Evolutionary conservation across 2,797 vertebrate genomes (phyloP).

Genomic region (Acestrorhynchus altus): DNA sequence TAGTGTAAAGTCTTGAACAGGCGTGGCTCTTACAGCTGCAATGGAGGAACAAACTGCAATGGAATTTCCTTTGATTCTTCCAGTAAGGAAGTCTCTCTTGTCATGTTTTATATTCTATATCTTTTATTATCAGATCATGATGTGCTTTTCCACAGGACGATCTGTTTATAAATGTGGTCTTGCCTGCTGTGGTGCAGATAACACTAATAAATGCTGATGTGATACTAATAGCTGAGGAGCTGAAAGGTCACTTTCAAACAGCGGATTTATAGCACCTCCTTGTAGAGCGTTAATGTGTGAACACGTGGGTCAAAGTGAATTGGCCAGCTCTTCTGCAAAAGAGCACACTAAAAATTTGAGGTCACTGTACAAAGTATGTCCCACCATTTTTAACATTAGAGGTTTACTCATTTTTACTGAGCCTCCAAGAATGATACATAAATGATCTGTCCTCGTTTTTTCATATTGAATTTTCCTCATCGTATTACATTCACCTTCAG

Average conservation of each 20-base stretch:
- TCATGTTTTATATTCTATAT: constrained; percentile 11
- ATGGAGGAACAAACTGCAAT: background rate
- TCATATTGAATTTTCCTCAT: too few relatives aligned
- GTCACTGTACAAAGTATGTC: too few relatives aligned
- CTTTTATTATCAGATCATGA: constrained; percentile 17
- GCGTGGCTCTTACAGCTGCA: too few relatives aligned
- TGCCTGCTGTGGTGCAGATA: constrained; percentile 14
- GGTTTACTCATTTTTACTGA: too few relatives aligned
- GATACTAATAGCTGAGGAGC: constrained; percentile 38
- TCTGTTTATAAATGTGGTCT: constrained; percentile 2
- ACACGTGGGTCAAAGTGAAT: constrained; percentile 47
- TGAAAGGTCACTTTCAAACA: constrained; percentile 37
- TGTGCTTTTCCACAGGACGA: constrained; percentile 21
- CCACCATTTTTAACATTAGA: too few relatives aligned
- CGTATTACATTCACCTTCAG: too few relatives aligned
- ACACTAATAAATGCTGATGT: constrained; percentile 34
- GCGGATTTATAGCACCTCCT: constrained; percentile 4
- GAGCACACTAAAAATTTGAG: constrained; percentile 5
- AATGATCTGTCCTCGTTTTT: too few relatives aligned
- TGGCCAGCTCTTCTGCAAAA: constrained; percentile 38
- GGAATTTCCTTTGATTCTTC: background rate
- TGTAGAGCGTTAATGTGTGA: constrained; percentile 31
- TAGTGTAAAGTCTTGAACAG: too few relatives aligned
- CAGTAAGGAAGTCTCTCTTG: background rate
- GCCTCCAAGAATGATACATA: too few relatives aligned